Evolutionary conservation across 2,113 vertebrate species (phyloP).

Genomic region (Gobiocypris rarus): DNA sequence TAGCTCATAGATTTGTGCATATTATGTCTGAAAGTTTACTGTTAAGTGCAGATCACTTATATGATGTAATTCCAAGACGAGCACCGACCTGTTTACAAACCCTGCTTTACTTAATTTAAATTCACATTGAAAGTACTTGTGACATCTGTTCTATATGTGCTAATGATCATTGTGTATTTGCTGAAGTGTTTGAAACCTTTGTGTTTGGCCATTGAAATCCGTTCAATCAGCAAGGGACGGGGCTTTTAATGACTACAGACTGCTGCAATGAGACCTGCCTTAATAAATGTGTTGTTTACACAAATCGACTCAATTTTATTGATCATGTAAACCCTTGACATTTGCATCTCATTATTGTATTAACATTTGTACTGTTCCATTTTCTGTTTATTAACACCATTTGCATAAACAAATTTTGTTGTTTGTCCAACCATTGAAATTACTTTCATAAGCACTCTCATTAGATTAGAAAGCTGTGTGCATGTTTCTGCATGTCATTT

Average conservation of each 20-base stretch:
- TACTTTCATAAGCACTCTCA: slow-evolving; percentile 12
- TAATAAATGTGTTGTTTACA: slow-evolving; percentile 60
- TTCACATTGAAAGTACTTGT: slow-evolving; percentile 1
- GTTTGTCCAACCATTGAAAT: slow-evolving; percentile 1
- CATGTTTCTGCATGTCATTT: slow-evolving; percentile 27
- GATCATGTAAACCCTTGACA: slow-evolving; percentile 23
- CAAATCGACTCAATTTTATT: slow-evolving; percentile 10
- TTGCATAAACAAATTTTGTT: background rate
- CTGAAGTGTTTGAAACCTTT: slow-evolving; percentile 18
- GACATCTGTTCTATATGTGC: background rate
- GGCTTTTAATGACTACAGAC: slow-evolving; percentile 39
- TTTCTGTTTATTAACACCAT: slow-evolving; percentile 30
- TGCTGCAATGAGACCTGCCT: slow-evolving; percentile 50
- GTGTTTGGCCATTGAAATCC: slow-evolving; percentile 2
- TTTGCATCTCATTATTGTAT: slow-evolving; percentile 29
- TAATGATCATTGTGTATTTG: slow-evolving; percentile 22
- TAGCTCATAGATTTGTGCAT: slow-evolving; percentile 7
- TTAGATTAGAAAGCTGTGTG: background rate
- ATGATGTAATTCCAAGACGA: background rate
- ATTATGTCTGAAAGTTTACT: slow-evolving; percentile 39
- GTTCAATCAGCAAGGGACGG: slow-evolving; percentile 18
- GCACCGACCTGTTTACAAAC: slow-evolving; percentile 47
- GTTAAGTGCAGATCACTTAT: slow-evolving; percentile 9
- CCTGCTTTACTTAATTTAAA: slow-evolving; percentile 15
- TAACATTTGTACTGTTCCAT: slow-evolving; percentile 30